phyloP scores from a whole-genome alignment of 2,888 invertebrate genomes.

The Acrobasis suavella region DNA sequence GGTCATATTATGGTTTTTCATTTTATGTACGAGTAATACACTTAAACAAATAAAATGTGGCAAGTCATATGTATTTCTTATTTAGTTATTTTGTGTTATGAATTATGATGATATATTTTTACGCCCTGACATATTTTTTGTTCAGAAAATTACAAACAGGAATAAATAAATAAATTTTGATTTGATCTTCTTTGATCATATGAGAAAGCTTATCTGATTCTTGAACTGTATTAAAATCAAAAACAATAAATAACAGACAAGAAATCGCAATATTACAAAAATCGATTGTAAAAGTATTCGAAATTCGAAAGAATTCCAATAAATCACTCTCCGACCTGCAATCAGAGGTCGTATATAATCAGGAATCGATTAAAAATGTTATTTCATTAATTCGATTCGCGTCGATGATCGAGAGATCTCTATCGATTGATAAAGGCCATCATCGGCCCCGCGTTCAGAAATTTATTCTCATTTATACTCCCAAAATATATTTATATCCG shows the following conservation, averaged over 20 bases:
- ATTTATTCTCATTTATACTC: not conserved
- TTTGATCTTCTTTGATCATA: too few relatives aligned
- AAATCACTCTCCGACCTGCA: slow-evolving; percentile 53
- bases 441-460: not conserved
- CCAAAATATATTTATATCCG: too few relatives aligned
- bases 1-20: too few relatives aligned
- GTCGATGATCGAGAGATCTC: slow-evolving; percentile 55
- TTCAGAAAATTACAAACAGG: too few relatives aligned
- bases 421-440: slow-evolving; percentile 46
- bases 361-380: slow-evolving; percentile 65
- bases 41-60: too few relatives aligned
- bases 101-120: too few relatives aligned
- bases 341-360: slow-evolving; percentile 62
- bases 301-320: slow-evolving; percentile 33
- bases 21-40: too few relatives aligned
- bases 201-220: not conserved
- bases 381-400: slow-evolving; percentile 59
- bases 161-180: too few relatives aligned
- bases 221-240: not conserved
- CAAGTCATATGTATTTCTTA: too few relatives aligned
- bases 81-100: too few relatives aligned
- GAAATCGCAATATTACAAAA: not conserved
- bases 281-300: not conserved
- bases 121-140: too few relatives aligned
- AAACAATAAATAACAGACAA: slow-evolving; percentile 1